Percentiles rank a stretch among this genome's conserved stretches.
Evolutionary conservation across 2,797 vertebrate species (phyloP).

Genomic region (Pteropus rufus): DNA sequence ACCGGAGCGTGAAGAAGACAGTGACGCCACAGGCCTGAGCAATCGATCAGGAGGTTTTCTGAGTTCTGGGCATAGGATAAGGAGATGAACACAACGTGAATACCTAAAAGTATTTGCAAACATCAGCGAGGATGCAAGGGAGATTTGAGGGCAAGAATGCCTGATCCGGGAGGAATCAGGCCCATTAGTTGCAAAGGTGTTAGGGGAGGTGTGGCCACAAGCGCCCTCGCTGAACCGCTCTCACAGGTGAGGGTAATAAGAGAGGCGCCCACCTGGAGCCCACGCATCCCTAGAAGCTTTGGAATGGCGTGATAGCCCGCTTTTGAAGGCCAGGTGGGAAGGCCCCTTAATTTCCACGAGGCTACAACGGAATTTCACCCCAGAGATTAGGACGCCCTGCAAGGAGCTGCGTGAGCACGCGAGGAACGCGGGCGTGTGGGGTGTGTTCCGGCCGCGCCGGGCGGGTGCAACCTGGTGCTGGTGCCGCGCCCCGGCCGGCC

Average conservation of each 20-base stretch:
- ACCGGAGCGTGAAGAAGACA: background rate
- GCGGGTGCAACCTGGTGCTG: background rate
- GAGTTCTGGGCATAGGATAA: background rate
- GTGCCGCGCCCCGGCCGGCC: fast-evolving
- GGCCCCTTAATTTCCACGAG: background rate
- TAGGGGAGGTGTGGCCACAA: background rate
- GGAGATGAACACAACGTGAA: background rate
- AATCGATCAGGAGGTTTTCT: background rate
- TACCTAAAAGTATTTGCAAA: background rate
- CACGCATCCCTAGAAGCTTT: background rate
- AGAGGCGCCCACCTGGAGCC: background rate
- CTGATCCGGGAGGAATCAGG: background rate
- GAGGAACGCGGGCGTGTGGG: fast-evolving
- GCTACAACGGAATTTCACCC: background rate
- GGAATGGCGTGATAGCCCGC: background rate
- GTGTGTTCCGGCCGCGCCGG: fast-evolving
- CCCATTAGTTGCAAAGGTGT: background rate
- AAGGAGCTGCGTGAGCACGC: background rate
- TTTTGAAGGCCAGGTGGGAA: background rate
- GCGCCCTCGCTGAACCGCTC: fast-evolving
- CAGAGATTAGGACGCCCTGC: no score
- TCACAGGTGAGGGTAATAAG: background rate
- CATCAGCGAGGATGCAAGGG: background rate
- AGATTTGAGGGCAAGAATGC: no score
- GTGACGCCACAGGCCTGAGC: background rate